Evolutionary conservation across 2,797 vertebrate genomes (phyloP).

Genomic region (Falco naumanni): DNA sequence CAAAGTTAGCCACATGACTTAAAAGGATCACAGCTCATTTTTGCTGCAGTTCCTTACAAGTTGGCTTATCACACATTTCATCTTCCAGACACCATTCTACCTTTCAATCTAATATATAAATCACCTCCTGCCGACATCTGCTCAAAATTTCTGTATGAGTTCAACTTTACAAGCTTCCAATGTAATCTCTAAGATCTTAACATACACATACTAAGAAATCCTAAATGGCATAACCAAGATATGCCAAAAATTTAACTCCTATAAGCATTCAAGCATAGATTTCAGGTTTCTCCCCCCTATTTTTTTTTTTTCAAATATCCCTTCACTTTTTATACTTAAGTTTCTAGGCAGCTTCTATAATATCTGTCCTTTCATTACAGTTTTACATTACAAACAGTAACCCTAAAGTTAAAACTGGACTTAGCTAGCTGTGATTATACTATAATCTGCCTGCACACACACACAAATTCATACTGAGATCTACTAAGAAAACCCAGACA

Average conservation of each 20-base stretch:
- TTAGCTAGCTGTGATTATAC: not conserved
- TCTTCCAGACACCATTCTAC: not conserved
- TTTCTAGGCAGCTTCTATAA: not conserved
- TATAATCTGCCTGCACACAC: not conserved
- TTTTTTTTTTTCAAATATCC: accelerated
- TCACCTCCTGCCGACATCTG: not conserved
- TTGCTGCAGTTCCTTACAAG: not conserved
- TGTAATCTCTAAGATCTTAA: not conserved
- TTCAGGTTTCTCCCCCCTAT: accelerated
- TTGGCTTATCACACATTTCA: not conserved
- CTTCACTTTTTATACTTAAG: not conserved
- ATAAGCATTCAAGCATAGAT: not conserved
- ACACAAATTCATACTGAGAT: not conserved
- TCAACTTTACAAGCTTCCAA: not conserved
- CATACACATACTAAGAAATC: not conserved
- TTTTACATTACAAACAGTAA: not conserved
- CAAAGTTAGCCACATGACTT: not conserved
- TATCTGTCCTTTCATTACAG: not conserved
- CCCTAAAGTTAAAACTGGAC: not conserved
- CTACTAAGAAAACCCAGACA: not conserved
- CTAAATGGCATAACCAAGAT: not conserved
- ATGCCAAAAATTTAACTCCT: not conserved
- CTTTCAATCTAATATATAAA: not conserved
- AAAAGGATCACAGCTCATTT: not conserved
- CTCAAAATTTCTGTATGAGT: not conserved